These are phyloP conservation scores for Lagenorhynchus albirostris DNA, from an alignment of 2,113 vertebrate genomes.

Conservation along the genomic window DNA sequence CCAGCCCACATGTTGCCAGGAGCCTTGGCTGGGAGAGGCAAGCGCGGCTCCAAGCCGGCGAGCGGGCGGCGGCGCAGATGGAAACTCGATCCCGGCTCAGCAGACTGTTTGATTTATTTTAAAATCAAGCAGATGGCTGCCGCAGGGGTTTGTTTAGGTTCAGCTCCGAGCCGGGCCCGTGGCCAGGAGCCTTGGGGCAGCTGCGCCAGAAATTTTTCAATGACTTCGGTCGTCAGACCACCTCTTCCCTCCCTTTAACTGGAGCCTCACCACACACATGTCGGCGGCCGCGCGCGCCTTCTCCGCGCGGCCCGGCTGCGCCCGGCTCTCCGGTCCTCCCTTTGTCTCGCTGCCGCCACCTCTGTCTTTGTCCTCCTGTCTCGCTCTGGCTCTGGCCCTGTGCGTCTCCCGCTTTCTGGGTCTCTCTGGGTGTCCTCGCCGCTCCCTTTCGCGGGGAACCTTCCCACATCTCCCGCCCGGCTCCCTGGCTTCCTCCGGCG, in stretches of 20 bases:
- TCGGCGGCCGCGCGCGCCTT: slow-evolving; percentile 57
- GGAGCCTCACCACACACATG: slow-evolving; percentile 64
- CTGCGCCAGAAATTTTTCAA: slow-evolving; percentile 95
- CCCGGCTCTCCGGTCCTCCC: not conserved
- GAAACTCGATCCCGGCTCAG: slow-evolving; percentile 97
- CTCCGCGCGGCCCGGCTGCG: not conserved
- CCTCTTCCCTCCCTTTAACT: slow-evolving; percentile 78
- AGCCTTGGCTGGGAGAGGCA: slow-evolving; percentile 91
- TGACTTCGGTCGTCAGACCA: slow-evolving; percentile 93
- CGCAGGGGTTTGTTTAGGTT: slow-evolving; percentile 99
- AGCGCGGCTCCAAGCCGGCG: slow-evolving; percentile 97
- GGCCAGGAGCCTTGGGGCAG: slow-evolving; percentile 90
- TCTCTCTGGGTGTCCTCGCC: not conserved
- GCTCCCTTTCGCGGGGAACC: not conserved
- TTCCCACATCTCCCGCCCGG: not conserved
- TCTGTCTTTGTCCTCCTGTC: slow-evolving; percentile 29
- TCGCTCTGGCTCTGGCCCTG: not conserved
- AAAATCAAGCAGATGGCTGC: slow-evolving; percentile 99
- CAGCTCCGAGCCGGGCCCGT: slow-evolving; percentile 94
- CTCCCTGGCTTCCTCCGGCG: not conserved
- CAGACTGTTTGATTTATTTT: slow-evolving; percentile 99
- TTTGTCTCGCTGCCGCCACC: not conserved
- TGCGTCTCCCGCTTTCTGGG: not conserved
- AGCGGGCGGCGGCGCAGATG: slow-evolving; percentile 91
- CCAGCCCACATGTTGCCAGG: slow-evolving; percentile 93